Conservation (phyloP, 2,888 invertebrate genomes). For the Deilephila elpenor region DNA sequence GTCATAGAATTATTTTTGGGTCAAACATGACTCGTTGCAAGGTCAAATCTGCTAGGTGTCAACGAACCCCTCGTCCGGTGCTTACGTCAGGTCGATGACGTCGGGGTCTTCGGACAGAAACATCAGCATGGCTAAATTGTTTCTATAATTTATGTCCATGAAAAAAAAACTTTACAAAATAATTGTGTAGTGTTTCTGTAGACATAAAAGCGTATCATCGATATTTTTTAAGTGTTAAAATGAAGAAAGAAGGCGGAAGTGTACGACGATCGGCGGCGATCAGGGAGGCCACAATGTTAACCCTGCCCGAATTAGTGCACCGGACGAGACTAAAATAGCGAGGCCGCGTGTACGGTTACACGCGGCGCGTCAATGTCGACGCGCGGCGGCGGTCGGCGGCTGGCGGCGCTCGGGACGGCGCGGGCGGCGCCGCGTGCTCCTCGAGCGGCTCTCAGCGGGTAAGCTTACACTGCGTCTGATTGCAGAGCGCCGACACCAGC, state of each 20-base stretch:
- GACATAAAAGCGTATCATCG: conserved; percentile 44
- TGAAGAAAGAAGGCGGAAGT: conserved; percentile 77
- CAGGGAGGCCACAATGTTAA: conserved; percentile 80
- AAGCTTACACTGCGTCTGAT: conserved; percentile 78
- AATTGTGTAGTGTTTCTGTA: conserved; percentile 33
- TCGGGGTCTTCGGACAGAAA: conserved; percentile 64
- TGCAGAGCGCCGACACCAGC: conserved; percentile 76
- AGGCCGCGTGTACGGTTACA: conserved; percentile 83
- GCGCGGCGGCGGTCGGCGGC: conserved; percentile 69
- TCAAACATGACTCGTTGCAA: conserved; percentile 74
- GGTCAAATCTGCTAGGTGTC: conserved; percentile 79
- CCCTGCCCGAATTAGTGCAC: conserved; percentile 85
- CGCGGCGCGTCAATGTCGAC: conserved; percentile 80
- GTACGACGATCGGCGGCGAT: conserved; percentile 70
- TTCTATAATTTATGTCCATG: conserved; percentile 13
- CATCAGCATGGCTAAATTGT: conserved; percentile 41
- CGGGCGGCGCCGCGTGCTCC: conserved; percentile 63
- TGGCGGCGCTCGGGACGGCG: conserved; percentile 63
- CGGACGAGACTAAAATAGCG: conserved; percentile 82
- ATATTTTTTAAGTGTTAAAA: conserved; percentile 62
- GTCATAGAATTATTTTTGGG: conserved; percentile 65
- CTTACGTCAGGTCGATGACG: conserved; percentile 81
- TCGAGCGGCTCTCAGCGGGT: conserved; percentile 69
- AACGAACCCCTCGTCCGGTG: conserved; percentile 79
- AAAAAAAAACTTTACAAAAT: conserved; percentile 17